phyloP scores from a whole-genome alignment of 1,140 invertebrate species.

The Drosophila repleta region DNA sequence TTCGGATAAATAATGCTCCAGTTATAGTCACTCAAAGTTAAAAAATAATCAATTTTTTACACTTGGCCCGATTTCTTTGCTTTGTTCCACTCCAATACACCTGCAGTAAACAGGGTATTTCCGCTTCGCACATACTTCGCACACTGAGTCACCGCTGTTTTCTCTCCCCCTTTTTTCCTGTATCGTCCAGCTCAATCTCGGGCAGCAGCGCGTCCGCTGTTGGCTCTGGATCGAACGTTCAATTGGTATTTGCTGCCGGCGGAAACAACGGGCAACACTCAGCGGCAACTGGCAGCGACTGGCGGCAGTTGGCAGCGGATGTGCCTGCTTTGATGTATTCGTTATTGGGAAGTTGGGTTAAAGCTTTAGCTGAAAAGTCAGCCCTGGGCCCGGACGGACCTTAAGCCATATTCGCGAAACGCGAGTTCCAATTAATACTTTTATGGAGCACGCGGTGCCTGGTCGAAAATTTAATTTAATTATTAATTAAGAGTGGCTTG shows the following conservation, averaged over 20 bases:
- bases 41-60: no score
- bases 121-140: not conserved
- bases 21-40: no score
- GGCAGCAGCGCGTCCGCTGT: constrained; percentile 1
- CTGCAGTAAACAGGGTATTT: constrained; percentile 1
- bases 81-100: not conserved
- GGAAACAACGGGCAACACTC: constrained; percentile 74
- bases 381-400: constrained; percentile 4
- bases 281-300: constrained; percentile 52
- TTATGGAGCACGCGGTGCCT: constrained; percentile 43
- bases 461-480: constrained; percentile 73
- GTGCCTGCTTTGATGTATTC: constrained; percentile 48
- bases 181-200: constrained; percentile 73
- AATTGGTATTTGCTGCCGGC: constrained; percentile 61
- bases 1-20: no score
- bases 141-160: not conserved
- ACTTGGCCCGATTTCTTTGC: no score
- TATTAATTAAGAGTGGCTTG: constrained; percentile 65
- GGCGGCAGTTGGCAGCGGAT: constrained; percentile 36
- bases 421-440: constrained; percentile 71
- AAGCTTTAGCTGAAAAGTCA: constrained; percentile 5
- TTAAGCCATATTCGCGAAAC: constrained; percentile 57
- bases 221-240: constrained; percentile 32
- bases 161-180: constrained; percentile 45
- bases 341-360: not conserved